These are phyloP conservation scores for Steatocranus sp. DNA, from an alignment of 2,797 vertebrate genomes.

Conservation along the genomic window DNA sequence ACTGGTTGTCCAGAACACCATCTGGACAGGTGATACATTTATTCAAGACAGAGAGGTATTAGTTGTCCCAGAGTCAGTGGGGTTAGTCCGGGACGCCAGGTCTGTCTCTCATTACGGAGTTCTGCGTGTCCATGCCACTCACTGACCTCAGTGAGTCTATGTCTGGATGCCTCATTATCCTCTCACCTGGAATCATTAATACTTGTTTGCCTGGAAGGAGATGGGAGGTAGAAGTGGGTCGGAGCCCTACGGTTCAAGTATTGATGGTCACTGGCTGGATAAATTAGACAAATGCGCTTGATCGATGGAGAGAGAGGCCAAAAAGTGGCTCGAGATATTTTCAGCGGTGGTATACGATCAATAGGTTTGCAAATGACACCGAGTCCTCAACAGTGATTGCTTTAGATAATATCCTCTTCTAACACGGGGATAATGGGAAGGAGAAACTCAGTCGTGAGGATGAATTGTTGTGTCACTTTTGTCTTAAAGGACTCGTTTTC, in stretches of 20 bases:
- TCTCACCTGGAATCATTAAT: constrained; percentile 53
- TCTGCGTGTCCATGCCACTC: neutral
- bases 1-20: neutral
- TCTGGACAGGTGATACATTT: constrained; percentile 48
- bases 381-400: constrained; percentile 14
- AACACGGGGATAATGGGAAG: constrained; percentile 8
- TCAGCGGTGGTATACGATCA: constrained; percentile 1
- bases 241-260: constrained; percentile 10
- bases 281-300: constrained; percentile 22
- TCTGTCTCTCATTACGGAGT: constrained; percentile 2
- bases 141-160: neutral
- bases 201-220: constrained; percentile 45
- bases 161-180: constrained; percentile 52
- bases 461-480: neutral
- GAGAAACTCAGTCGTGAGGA: constrained; percentile 12
- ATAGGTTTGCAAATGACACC: constrained; percentile 22
- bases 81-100: constrained; percentile 1
- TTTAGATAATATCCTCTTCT: neutral
- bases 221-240: constrained; percentile 23
- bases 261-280: constrained; percentile 11
- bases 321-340: constrained; percentile 32
- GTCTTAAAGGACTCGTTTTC: neutral
- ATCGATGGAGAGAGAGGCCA: constrained; percentile 26
- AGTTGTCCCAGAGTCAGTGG: constrained; percentile 15
- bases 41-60: constrained; percentile 31